These are phyloP conservation scores for Neoarius graeffei DNA, from an alignment of 2,113 vertebrate species.

Conservation along the genomic window DNA sequence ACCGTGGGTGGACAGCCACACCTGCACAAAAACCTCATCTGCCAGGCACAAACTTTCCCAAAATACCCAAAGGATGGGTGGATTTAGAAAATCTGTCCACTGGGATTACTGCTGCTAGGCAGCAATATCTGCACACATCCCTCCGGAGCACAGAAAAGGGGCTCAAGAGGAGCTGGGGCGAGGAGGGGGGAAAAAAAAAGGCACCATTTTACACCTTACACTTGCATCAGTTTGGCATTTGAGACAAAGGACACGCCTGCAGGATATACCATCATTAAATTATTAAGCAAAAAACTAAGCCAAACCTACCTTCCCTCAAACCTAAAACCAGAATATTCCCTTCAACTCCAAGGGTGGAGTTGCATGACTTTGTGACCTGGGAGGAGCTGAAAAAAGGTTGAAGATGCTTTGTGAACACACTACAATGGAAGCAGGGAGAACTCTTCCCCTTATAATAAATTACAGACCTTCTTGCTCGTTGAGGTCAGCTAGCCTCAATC, in stretches of 20 bases:
- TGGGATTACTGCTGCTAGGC: constrained; percentile 33
- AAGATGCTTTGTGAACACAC: neutral
- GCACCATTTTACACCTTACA: too few species aligned
- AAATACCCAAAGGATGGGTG: constrained; percentile 7
- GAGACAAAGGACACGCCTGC: neutral
- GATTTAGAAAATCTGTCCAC: neutral
- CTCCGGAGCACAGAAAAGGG: neutral
- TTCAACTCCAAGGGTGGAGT: neutral
- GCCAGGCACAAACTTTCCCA: neutral
- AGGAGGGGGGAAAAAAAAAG: neutral
- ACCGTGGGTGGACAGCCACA: neutral
- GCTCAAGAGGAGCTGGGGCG: neutral
- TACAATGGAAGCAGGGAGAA: neutral
- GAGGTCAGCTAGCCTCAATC: too few species aligned
- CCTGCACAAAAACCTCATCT: constrained; percentile 2
- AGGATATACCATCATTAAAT: neutral
- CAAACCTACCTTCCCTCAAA: too few species aligned
- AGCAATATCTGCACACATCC: neutral
- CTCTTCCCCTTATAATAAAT: too few species aligned
- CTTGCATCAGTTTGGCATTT: neutral
- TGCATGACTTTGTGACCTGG: neutral
- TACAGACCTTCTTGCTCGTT: too few species aligned
- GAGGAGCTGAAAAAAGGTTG: neutral
- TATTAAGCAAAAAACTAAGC: neutral
- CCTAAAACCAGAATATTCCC: neutral